Conservation (phyloP, 2,113 vertebrate species). For the Nothobranchius kuhntae region DNA sequence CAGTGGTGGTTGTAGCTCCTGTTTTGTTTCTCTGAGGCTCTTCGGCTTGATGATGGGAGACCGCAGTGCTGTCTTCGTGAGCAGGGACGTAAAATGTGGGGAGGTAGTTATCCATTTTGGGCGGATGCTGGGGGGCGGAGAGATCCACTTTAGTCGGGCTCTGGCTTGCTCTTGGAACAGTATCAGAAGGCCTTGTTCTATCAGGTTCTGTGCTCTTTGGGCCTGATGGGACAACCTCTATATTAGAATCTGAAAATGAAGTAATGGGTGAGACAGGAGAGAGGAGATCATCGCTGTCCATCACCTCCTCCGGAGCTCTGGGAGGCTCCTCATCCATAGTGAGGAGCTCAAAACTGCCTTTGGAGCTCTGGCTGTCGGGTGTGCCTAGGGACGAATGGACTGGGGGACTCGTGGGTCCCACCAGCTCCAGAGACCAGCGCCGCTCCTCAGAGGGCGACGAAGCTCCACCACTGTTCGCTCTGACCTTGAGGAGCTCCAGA, state of each 20-base stretch:
- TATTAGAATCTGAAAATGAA: slow-evolving; percentile 26
- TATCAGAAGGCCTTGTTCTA: slow-evolving; percentile 10
- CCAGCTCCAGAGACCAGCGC: slow-evolving; percentile 85
- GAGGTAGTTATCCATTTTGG: slow-evolving; percentile 79
- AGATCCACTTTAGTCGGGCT: slow-evolving; percentile 35
- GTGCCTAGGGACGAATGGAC: slow-evolving; percentile 85
- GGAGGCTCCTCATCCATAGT: slow-evolving; percentile 83
- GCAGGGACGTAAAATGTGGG: slow-evolving; percentile 90
- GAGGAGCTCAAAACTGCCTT: slow-evolving; percentile 90
- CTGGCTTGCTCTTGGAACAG: slow-evolving; percentile 21
- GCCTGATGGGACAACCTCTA: slow-evolving; percentile 47
- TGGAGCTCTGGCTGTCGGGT: slow-evolving; percentile 92
- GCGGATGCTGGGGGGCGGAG: slow-evolving; percentile 47
- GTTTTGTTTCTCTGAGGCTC: slow-evolving; percentile 22
- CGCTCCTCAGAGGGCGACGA: slow-evolving; percentile 88
- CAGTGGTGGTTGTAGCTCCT: slow-evolving; percentile 6
- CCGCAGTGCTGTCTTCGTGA: slow-evolving; percentile 59
- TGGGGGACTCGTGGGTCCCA: slow-evolving; percentile 70
- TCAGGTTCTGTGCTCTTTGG: slow-evolving; percentile 32
- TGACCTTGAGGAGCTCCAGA: slow-evolving; percentile 93
- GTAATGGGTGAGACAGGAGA: slow-evolving; percentile 26
- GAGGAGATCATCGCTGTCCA: slow-evolving; percentile 77
- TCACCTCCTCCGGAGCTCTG: slow-evolving; percentile 68
- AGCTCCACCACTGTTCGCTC: slow-evolving; percentile 80
- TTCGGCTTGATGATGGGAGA: slow-evolving; percentile 30